Evolutionary conservation across 2,113 vertebrate genomes (phyloP).

Genomic region (Regulus satrapa): DNA sequence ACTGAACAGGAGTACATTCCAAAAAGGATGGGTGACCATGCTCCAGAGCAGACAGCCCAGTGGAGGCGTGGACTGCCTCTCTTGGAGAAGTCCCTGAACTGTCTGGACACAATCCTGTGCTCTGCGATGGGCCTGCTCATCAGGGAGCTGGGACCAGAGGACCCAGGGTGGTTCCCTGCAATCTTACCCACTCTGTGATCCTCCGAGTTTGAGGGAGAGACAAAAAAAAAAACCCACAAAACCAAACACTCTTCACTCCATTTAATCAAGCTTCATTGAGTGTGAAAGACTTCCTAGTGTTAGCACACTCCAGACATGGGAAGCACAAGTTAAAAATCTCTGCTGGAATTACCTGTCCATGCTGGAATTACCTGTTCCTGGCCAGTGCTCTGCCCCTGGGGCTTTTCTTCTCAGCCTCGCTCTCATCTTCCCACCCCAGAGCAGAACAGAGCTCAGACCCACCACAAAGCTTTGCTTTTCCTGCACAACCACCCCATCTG

Average conservation of each 20-base stretch:
- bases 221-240: too few species aligned
- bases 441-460: neutral
- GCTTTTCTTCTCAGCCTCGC: too few species aligned
- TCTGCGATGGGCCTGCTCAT: neutral
- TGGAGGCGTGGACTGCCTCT: fast-evolving
- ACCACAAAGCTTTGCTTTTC: neutral
- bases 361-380: neutral
- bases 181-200: neutral
- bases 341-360: neutral
- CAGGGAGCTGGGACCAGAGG: neutral
- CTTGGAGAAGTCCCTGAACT: neutral
- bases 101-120: neutral
- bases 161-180: neutral
- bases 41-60: neutral
- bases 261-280: neutral
- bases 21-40: neutral
- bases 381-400: fast-evolving
- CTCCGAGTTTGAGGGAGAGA: neutral
- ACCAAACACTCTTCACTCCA: neutral
- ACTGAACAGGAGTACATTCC: too few species aligned
- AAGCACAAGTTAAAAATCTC: neutral
- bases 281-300: neutral
- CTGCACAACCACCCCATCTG: neutral
- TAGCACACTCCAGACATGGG: fast-evolving
- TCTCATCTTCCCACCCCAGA: neutral